These are phyloP conservation scores for Caracal caracal DNA, from an alignment of 2,113 vertebrate genomes.

Conservation along the genomic window DNA sequence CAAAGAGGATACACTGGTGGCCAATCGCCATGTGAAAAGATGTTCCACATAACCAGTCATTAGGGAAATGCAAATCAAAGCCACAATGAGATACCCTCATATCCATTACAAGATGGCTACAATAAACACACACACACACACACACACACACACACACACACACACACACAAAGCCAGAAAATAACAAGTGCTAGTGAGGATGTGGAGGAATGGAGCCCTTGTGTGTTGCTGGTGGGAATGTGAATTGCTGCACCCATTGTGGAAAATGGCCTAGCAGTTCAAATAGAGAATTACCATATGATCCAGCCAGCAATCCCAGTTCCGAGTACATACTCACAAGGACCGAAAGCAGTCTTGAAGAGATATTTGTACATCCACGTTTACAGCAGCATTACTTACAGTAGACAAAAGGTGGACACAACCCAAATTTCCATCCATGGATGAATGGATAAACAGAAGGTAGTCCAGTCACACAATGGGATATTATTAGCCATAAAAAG, in stretches of 20 bases:
- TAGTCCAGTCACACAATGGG: neutral
- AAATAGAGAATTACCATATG: neutral
- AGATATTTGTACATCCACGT: neutral
- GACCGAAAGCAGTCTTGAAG: neutral
- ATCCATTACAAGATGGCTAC: neutral
- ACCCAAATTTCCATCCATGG: neutral
- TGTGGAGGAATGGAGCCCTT: neutral
- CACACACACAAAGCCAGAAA: neutral
- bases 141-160: too few species aligned
- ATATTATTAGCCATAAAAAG: neutral
- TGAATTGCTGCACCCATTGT: neutral
- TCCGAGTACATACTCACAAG: neutral
- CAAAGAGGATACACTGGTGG: neutral
- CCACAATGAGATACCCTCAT: neutral
- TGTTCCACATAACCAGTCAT: neutral
- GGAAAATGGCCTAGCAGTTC: neutral
- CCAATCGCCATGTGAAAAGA: neutral
- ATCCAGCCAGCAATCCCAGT: neutral
- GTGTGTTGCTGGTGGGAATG: neutral
- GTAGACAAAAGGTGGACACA: neutral
- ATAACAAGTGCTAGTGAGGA: neutral
- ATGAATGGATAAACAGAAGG: neutral
- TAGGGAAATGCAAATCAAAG: neutral
- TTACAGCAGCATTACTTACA: neutral
- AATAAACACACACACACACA: too few species aligned